Base-by-base conservation (phyloP, 2,113 vertebrate species). In the Vulpes ferrilata region DNA sequence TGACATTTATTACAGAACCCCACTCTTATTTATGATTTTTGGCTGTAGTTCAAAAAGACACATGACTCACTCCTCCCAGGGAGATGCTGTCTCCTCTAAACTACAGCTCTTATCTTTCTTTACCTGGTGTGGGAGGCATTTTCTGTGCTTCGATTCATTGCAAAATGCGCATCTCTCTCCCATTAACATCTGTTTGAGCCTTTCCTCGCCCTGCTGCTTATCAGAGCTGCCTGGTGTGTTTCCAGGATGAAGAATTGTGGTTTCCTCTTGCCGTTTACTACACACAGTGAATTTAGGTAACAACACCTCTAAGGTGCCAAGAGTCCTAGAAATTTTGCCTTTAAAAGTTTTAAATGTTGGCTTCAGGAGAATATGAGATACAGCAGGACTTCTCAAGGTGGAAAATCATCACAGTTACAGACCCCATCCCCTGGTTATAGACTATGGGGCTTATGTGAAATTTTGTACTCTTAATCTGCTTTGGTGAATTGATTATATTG, bases 121-220 rank as follows among this genome's bases (percentile, higher is more conserved):
- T 88, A 96, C 76, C 92, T 97, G 15, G 8, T 92, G 71, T 93
- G 30, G 84, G 69, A 89, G 90, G 80, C 95, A 90, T 96, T 96
- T 97, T 96, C 95, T 95, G 35, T 93, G 81, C n/a, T 88, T 96
- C 25, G 43, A 57, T 96, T 98, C 82, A 97, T 62, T 93, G 81
- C 8, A 5, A 95, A 38, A 86, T 65, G 43, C 92, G 60, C 73
- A 51, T 78, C 11, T 97, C 95, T 35, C 23, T 67, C 51, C 93
- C 53, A 51, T 95, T 97, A 97, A 94, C 86, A 95, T 67, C 3
- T 17, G 89, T 95, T 97, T 85, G 60, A 98, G 27, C 78, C n/a
- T 90, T 69, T 89, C 81, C n/a, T 91, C 97, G 62, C 60, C 86
- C 90, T 85, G 67, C n/a, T 65, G 71, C 81, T 94, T 96, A 95